phyloP scores from a whole-genome alignment of 2,888 invertebrate genomes.

The Carcina quercana region DNA sequence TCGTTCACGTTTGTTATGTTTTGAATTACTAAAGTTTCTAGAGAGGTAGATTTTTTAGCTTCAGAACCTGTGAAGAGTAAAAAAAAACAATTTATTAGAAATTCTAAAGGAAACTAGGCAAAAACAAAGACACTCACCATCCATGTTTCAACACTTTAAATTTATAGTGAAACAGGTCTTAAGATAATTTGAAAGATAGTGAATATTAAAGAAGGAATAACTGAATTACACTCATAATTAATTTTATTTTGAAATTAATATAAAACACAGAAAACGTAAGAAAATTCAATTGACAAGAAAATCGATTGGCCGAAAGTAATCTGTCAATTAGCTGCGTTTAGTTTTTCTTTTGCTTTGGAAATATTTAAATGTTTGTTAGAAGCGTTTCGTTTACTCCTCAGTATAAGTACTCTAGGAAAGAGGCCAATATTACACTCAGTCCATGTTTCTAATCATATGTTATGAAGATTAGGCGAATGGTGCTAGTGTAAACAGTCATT shows the following conservation, averaged over 20 bases:
- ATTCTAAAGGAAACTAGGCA: background rate
- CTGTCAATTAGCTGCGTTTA: constrained; percentile 13
- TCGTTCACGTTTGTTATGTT: constrained; percentile 53
- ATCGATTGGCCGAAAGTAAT: constrained; percentile 6
- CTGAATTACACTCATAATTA: constrained; percentile 10
- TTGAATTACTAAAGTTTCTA: constrained; percentile 54
- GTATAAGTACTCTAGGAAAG: too few relatives aligned
- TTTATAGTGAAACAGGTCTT: too few relatives aligned
- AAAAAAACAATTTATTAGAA: background rate
- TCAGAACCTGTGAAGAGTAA: constrained; percentile 37
- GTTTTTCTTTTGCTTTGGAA: constrained; percentile 6
- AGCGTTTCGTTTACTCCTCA: too few relatives aligned
- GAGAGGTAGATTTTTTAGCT: constrained; percentile 51
- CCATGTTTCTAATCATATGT: too few relatives aligned
- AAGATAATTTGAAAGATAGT: too few relatives aligned
- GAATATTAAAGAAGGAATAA: constrained; percentile 1
- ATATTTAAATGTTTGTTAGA: too few relatives aligned
- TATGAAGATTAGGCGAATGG: too few relatives aligned
- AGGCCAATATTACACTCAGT: too few relatives aligned
- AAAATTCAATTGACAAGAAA: constrained; percentile 10
- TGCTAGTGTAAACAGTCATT: too few relatives aligned
- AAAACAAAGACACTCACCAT: constrained; percentile 11
- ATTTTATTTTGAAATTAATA: constrained; percentile 7
- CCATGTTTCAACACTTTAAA: constrained; percentile 14
- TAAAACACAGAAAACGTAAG: constrained; percentile 12